Evolutionary conservation across 2,888 invertebrate genomes (phyloP), one percentile per base, ranked within the genome.

Genomic region (Plebejus anna): DNA sequence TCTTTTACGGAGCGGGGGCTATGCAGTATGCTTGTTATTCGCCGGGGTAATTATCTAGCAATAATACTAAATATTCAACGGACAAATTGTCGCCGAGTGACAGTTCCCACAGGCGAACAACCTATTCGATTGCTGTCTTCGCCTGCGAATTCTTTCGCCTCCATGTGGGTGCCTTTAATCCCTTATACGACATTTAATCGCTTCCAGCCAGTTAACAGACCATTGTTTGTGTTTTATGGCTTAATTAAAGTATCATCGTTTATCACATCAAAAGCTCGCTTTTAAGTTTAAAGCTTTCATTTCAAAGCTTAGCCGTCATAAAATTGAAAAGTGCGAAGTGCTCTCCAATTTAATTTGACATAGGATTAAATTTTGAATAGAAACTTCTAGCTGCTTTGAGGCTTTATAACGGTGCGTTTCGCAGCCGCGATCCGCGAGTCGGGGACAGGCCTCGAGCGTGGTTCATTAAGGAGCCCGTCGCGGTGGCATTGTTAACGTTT

Each of bases 401-500:
- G 72, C 59, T 76, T 76, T 59, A 76, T 76, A 76, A 28, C 72
- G 71, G 76, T 76, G 76, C 76, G 76, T 76, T 76, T 76, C 71
- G 76, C 42, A 71, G 71, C 75, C 36, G 59, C 11, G 76, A 75
- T 79, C 79, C 79, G 81, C 78, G 79, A 66, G 32, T 78, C 55
- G 79, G 80, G 80, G 78, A 80, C 77, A 80, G 79, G 79, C 84
- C 84, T 82, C 81, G 80, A 84, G 84, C 84, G 83, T 83, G 83
- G 87, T 91, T 93, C 92, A 91, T 91, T 91, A 93, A 89, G 89
- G 85, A 89, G 86, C 87, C 84, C 84, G 86, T 86, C 88, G 90
- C 87, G 86, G 84, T 86, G 88, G 84, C 89, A 90, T 91, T 93
- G 92, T 92, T 90, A 92, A 89, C 90, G 89, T 89, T 92, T 92